Evolutionary conservation across 1,140 invertebrate species (phyloP).

Genomic region (Nasonia giraulti): DNA sequence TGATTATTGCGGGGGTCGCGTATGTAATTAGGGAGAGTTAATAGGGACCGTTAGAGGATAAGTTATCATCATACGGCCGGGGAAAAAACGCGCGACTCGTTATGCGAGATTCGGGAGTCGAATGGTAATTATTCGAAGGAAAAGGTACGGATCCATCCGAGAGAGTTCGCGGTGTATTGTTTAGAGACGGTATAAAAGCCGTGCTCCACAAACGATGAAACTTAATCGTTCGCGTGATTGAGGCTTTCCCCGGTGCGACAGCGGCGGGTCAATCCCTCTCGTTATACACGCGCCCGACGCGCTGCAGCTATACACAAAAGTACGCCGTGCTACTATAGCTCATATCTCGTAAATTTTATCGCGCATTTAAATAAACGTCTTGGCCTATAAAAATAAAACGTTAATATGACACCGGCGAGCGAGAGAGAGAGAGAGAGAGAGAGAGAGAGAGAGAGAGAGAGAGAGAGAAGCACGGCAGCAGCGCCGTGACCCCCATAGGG

Average conservation of each 20-base stretch:
- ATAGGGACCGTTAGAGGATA: neutral
- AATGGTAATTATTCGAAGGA: no score
- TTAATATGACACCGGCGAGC: constrained; percentile 49
- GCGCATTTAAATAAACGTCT: constrained; percentile 53
- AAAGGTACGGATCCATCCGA: no score
- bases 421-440: neutral
- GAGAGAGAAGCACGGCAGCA: neutral
- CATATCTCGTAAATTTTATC: constrained; percentile 51
- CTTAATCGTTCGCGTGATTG: constrained; percentile 49
- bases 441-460: no score
- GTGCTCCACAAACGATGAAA: constrained; percentile 15
- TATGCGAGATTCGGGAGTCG: no score
- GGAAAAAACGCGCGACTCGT: neutral
- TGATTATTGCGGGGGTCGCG: neutral
- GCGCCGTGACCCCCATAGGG: constrained; percentile 46
- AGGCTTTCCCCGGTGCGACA: neutral
- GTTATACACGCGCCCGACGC: neutral
- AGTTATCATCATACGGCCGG: neutral
- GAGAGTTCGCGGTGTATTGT: no score
- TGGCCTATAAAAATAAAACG: constrained; percentile 53
- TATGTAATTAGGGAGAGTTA: neutral
- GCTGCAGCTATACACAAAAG: constrained; percentile 1
- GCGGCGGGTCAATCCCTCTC: constrained; percentile 42
- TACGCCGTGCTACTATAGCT: constrained; percentile 1
- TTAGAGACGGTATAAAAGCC: neutral